Evolutionary conservation across 2,113 vertebrate genomes (phyloP), one percentile per base, ranked within the genome.

Genomic region (Ceyx melanurus): DNA sequence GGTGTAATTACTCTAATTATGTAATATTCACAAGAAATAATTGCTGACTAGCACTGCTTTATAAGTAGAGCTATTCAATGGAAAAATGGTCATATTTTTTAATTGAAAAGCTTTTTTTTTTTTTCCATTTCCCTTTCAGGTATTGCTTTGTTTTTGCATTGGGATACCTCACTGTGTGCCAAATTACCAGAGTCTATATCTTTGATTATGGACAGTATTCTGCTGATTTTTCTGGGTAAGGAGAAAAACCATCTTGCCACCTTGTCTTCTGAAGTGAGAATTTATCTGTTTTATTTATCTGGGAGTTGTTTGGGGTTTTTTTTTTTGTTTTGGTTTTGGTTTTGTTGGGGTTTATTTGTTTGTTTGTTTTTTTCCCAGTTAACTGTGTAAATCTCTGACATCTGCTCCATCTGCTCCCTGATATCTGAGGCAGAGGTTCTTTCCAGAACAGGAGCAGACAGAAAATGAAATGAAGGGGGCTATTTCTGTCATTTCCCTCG

Each of bases 151-250:
- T 99, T 93, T 98, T 99, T 76, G 99, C 99, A 65, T 97, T 99
- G 87, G 98, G 99, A 94, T 99, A 99, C 97, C 99, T 99, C 97
- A 99, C 98, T 86, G 95, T 99, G 96, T 99, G 99, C 98, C 99
- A 99, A 98, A 97, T 99, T 96, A 99, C 99, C 76, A 98, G 99
- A 86, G 99, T 99, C 94, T 99, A 99, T 93, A 98, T 99, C 95
- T 99, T 99, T 90, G 99, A 99, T 96, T 99, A 99, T 58, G 99
- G 99, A 97, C 99, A 99, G 96, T 99, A 99, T 97, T 99, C 99
- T 62, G 99, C 99, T 95, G 99, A 99, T 95, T 99, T 99, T 96
- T 99, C 99, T 90, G 99, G 99, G 99, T 99, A 98, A 99, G 99
- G 76, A 88, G 20, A 94, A 95, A 53, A 83, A 77, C 28, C 31